phyloP scores from a whole-genome alignment of 2,113 vertebrate species.

The Dryoscopus gambensis region DNA sequence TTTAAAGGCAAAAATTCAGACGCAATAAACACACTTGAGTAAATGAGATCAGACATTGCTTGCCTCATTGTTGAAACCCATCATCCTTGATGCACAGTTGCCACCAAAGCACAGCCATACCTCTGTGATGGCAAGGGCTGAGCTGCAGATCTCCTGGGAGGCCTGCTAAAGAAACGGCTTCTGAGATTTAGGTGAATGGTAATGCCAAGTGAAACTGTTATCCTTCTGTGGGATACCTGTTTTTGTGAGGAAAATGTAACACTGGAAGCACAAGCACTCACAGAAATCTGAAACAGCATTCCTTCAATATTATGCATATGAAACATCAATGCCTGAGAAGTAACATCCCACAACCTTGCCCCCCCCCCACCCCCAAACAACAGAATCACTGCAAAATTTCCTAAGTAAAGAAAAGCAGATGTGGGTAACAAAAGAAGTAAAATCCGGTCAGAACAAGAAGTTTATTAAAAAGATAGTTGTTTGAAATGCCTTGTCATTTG shows the following conservation, averaged over 20 bases:
- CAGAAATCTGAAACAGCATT: not conserved
- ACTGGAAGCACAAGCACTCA: not conserved
- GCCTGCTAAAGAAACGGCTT: not conserved
- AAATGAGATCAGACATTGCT: not conserved
- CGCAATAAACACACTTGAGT: not conserved
- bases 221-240: not conserved
- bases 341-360: not conserved
- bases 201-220: not conserved
- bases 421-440: not conserved
- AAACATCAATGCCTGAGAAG: not conserved
- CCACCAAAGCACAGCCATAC: not conserved
- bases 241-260: not conserved
- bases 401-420: not conserved
- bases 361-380: fast-evolving
- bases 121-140: not conserved
- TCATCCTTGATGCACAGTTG: not conserved
- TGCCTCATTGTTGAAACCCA: not conserved
- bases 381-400: not conserved
- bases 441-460: not conserved
- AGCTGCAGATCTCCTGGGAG: not conserved
- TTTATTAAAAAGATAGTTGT: not conserved
- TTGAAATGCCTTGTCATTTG: not conserved
- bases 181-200: not conserved
- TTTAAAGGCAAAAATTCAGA: not conserved
- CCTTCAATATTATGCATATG: not conserved